Evolutionary conservation across 2,797 vertebrate genomes (phyloP).

Genomic region (Ibycter americanus): DNA sequence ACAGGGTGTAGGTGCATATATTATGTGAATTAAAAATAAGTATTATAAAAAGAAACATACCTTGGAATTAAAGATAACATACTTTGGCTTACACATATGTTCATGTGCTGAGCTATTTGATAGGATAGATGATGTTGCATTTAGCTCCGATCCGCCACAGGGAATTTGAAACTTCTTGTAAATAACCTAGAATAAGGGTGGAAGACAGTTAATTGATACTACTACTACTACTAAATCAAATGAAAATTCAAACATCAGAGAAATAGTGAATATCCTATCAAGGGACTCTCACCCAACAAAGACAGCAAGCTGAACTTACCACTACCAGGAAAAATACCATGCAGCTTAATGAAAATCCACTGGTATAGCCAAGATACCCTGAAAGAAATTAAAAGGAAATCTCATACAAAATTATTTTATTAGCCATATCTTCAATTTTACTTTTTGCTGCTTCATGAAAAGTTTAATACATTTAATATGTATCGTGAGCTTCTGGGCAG

Average conservation of each 20-base stretch:
- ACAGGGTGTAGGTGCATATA: not conserved
- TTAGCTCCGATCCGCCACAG: constrained; percentile 70
- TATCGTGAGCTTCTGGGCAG: not conserved
- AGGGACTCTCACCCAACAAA: not conserved
- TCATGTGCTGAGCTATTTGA: constrained; percentile 64
- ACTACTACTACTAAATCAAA: too few relatives aligned
- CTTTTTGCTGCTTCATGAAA: not conserved
- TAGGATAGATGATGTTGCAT: constrained; percentile 60
- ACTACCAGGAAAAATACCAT: constrained; percentile 96
- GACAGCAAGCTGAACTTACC: constrained; percentile 80
- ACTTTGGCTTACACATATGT: constrained; percentile 75
- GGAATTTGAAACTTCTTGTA: constrained; percentile 91
- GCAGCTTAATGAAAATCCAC: constrained; percentile 94
- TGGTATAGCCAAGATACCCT: constrained; percentile 97
- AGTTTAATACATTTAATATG: not conserved
- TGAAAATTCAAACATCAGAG: not conserved
- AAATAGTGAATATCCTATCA: not conserved
- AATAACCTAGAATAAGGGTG: constrained; percentile 83
- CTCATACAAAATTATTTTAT: not conserved
- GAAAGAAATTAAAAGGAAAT: constrained; percentile 40
- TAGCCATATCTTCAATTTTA: not conserved
- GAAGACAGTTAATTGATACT: not conserved
- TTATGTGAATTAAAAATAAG: constrained; percentile 40
- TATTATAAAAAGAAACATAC: constrained; percentile 67
- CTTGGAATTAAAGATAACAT: constrained; percentile 81